phyloP scores from a whole-genome alignment of 2,797 vertebrate genomes.

The Aselliscus stoliczkanus region DNA sequence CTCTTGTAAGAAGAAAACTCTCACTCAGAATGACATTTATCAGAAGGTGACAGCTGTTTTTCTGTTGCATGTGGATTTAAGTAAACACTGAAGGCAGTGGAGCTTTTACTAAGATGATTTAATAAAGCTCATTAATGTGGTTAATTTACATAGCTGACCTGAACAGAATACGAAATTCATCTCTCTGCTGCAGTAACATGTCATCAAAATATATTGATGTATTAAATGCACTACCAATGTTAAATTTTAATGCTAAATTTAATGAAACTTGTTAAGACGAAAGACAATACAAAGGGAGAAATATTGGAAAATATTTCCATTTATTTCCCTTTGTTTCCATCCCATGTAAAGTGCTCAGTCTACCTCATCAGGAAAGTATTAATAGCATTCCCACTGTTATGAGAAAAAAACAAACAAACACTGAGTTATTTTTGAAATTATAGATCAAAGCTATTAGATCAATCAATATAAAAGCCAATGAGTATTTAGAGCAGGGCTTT shows the following conservation, averaged over 20 bases:
- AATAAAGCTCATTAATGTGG: conserved; percentile 78
- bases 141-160: conserved; percentile 79
- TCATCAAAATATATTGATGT: conserved; percentile 49
- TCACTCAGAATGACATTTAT: conserved; percentile 53
- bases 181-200: conserved; percentile 54
- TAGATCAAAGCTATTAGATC: conserved; percentile 60
- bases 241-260: conserved; percentile 63
- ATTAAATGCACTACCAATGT: neutral
- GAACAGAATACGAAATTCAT: conserved; percentile 76
- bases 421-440: conserved; percentile 58
- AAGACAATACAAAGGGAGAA: neutral
- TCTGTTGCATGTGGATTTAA: conserved; percentile 66
- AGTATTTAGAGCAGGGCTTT: neutral
- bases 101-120: conserved; percentile 83
- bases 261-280: conserved; percentile 52
- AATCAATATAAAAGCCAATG: conserved; percentile 47
- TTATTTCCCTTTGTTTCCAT: conserved; percentile 37
- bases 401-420: neutral
- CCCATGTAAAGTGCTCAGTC: neutral
- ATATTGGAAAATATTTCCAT: neutral
- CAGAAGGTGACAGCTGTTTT: conserved; percentile 70
- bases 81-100: conserved; percentile 77
- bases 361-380: conserved; percentile 22
- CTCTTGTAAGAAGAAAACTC: conserved; percentile 19
- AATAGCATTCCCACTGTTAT: conserved; percentile 29